Conservation (phyloP, 2,113 vertebrate species). For the Corynorhinus townsendii region DNA sequence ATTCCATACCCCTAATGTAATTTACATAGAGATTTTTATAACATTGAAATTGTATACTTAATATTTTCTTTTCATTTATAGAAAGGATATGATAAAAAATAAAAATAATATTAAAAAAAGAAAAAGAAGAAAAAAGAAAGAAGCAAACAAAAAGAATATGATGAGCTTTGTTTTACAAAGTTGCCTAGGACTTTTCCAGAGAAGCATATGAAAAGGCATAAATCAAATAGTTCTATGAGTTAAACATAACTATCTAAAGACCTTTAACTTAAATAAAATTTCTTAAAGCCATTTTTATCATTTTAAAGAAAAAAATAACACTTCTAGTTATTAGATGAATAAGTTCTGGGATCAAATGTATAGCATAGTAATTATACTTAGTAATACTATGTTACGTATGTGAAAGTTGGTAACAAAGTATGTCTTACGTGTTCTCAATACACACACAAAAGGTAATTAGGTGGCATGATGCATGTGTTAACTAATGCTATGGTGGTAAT, state of each 20-base stretch:
- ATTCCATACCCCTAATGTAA: background rate
- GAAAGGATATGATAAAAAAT: background rate
- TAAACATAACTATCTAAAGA: background rate
- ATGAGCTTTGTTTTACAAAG: background rate
- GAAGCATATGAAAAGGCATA: background rate
- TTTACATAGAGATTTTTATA: background rate
- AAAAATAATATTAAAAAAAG: background rate
- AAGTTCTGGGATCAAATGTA: background rate
- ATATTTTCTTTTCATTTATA: background rate
- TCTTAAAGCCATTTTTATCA: background rate
- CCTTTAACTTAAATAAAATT: background rate
- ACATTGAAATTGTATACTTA: background rate
- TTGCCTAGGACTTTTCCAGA: slow-evolving; percentile 11
- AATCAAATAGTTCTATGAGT: background rate
- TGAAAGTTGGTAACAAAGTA: background rate
- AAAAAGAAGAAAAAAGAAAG: background rate
- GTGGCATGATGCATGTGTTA: background rate
- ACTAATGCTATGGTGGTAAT: background rate
- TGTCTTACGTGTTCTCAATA: background rate
- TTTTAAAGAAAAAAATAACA: slow-evolving; percentile 1
- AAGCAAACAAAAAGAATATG: background rate
- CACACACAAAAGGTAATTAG: background rate
- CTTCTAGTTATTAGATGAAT: background rate
- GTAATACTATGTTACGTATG: background rate
- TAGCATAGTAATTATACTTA: background rate